Evolutionary conservation across 2,888 invertebrate species (phyloP).

Genomic region (Tuta absoluta): DNA sequence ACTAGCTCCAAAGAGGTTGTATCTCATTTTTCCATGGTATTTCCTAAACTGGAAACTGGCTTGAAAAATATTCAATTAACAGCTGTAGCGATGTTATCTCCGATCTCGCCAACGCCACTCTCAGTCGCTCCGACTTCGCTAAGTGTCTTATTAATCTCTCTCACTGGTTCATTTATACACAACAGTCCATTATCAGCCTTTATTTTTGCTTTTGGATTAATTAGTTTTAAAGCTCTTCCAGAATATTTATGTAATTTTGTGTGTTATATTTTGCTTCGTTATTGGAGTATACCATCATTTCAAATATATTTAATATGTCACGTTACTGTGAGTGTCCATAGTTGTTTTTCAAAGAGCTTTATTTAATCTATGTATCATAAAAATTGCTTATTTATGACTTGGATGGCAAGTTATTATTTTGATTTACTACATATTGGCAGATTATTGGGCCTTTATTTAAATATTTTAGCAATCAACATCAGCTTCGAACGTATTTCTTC

Average conservation of each 20-base stretch:
- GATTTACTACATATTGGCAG: slow-evolving; percentile 12
- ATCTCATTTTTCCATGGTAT: slow-evolving; percentile 8
- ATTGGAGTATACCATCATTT: background rate
- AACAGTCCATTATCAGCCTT: slow-evolving; percentile 45
- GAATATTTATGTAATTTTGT: background rate
- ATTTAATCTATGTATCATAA: no score
- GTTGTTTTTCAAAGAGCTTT: no score
- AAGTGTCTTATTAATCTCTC: slow-evolving; percentile 61
- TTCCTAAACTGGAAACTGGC: slow-evolving; percentile 16
- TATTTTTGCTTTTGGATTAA: slow-evolving; percentile 4
- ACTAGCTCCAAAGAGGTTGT: background rate
- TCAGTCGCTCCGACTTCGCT: slow-evolving; percentile 54
- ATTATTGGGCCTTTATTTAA: slow-evolving; percentile 2
- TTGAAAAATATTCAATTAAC: slow-evolving; percentile 30
- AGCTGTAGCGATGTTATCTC: slow-evolving; percentile 46
- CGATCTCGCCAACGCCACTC: slow-evolving; percentile 46
- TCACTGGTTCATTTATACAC: slow-evolving; percentile 55
- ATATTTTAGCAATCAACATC: slow-evolving; percentile 9
- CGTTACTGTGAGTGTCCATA: background rate
- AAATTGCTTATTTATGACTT: no score
- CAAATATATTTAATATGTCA: background rate
- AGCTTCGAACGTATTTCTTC: background rate
- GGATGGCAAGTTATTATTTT: background rate
- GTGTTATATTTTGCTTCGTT: background rate
- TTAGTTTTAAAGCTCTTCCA: slow-evolving; percentile 5